Percentiles rank a stretch among this genome's conserved stretches.
These are phyloP conservation scores for Pipistrellus kuhlii DNA, from an alignment of 2,797 vertebrate genomes.

Conservation along the genomic window DNA sequence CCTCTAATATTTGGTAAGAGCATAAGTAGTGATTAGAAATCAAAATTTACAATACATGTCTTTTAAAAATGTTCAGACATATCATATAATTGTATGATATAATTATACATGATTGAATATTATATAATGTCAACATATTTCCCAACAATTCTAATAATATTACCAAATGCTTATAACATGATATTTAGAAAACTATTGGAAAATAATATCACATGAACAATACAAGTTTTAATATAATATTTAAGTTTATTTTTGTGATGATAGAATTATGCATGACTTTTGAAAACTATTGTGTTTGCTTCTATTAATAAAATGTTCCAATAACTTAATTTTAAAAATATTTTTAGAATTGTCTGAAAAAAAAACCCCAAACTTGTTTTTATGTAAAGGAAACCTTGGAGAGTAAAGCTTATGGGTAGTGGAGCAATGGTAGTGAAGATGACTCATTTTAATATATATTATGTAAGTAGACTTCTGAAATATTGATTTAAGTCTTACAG, in stretches of 20 bases:
- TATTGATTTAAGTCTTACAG: background rate
- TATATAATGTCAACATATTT: background rate
- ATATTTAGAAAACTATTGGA: background rate
- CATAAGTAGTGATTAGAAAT: background rate
- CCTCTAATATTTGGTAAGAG: background rate
- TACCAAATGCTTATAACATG: background rate
- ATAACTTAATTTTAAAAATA: background rate
- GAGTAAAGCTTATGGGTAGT: background rate
- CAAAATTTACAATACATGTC: background rate
- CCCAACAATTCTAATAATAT: background rate
- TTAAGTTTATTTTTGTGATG: background rate
- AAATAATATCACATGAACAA: background rate
- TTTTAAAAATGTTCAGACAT: background rate
- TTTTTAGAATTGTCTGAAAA: background rate
- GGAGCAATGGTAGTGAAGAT: background rate
- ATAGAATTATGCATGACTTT: background rate
- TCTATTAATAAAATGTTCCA: background rate
- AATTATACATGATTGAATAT: background rate
- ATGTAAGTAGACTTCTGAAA: background rate
- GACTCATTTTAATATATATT: background rate
- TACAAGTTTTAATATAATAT: background rate
- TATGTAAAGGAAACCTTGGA: background rate
- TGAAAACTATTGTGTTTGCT: background rate
- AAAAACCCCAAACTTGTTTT: background rate
- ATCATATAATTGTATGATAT: background rate